Conservation (phyloP, 2,113 vertebrate species). For the Octodon degus region DNA sequence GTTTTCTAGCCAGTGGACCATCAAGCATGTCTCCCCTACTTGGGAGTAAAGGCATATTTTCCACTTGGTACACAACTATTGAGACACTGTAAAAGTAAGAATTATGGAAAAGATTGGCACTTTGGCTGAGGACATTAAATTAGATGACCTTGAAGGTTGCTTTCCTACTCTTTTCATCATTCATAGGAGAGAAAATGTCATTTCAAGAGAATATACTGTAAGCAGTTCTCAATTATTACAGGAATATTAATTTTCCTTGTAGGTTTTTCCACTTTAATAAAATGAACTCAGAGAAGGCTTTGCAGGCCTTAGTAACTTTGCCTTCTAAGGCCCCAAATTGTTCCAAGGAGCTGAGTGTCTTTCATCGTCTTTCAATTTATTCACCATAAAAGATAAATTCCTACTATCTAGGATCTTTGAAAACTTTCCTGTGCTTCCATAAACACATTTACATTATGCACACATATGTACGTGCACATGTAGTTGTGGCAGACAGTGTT, state of each 20-base stretch:
- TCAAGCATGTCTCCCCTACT: not conserved
- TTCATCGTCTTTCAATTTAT: not conserved
- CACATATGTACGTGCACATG: not conserved
- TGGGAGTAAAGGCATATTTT: slow-evolving; percentile 63
- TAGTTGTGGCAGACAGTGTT: not conserved
- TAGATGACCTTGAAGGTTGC: slow-evolving; percentile 55
- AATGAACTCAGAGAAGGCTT: slow-evolving; percentile 29
- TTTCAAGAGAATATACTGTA: slow-evolving; percentile 44
- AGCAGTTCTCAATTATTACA: slow-evolving; percentile 43
- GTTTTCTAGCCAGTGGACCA: slow-evolving; percentile 47
- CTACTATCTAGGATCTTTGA: not conserved
- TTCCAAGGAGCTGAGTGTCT: not conserved
- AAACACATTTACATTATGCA: not conserved
- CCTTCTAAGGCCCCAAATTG: not conserved
- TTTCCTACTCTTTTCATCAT: slow-evolving; percentile 50
- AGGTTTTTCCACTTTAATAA: slow-evolving; percentile 55
- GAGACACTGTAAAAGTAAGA: slow-evolving; percentile 61
- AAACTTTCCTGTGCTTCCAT: not conserved
- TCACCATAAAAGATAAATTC: not conserved
- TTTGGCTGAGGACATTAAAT: slow-evolving; percentile 39
- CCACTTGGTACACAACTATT: slow-evolving; percentile 33
- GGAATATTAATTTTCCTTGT: slow-evolving; percentile 32
- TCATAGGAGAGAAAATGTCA: slow-evolving; percentile 39
- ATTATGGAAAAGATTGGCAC: slow-evolving; percentile 54
- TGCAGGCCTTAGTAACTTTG: slow-evolving; percentile 7